These are phyloP conservation scores for Calephelis virginiensis DNA, from an alignment of 1,140 invertebrate species.

Conservation along the genomic window DNA sequence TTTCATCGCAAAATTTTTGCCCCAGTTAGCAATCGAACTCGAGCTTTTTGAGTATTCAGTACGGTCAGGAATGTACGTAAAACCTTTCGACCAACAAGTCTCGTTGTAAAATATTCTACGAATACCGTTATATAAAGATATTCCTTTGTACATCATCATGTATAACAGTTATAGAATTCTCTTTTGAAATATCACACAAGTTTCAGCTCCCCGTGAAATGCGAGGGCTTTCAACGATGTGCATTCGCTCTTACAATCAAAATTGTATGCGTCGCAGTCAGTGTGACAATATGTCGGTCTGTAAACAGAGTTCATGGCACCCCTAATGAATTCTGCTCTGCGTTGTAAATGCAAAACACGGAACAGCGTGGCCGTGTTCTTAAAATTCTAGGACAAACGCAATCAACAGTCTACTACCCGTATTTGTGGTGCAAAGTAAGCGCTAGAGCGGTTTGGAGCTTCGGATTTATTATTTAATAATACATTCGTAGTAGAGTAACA, in stretches of 20 bases:
- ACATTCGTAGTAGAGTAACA: neutral
- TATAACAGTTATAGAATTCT: neutral
- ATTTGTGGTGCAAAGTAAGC: neutral
- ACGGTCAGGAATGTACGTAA: too few species aligned
- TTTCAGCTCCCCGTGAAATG: neutral
- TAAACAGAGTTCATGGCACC: slow-evolving; percentile 17
- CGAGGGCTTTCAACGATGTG: neutral
- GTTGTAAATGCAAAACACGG: slow-evolving; percentile 16
- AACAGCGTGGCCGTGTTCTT: slow-evolving; percentile 14
- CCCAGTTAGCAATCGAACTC: too few species aligned
- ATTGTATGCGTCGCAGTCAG: slow-evolving; percentile 6
- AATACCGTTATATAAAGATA: too few species aligned
- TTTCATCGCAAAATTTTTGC: too few species aligned
- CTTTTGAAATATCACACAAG: neutral
- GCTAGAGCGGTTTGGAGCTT: neutral
- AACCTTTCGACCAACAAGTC: too few species aligned
- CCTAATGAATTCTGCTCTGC: slow-evolving; percentile 17
- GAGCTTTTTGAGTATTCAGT: too few species aligned
- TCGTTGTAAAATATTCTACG: too few species aligned
- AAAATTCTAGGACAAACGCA: slow-evolving; percentile 17
- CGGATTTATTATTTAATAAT: neutral
- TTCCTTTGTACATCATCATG: neutral
- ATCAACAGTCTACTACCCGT: slow-evolving; percentile 11
- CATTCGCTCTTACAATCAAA: slow-evolving; percentile 11
- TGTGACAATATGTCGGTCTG: slow-evolving; percentile 17